Evolutionary conservation across 2,113 vertebrate species (phyloP).

Genomic region (Tetrao urogallus): DNA sequence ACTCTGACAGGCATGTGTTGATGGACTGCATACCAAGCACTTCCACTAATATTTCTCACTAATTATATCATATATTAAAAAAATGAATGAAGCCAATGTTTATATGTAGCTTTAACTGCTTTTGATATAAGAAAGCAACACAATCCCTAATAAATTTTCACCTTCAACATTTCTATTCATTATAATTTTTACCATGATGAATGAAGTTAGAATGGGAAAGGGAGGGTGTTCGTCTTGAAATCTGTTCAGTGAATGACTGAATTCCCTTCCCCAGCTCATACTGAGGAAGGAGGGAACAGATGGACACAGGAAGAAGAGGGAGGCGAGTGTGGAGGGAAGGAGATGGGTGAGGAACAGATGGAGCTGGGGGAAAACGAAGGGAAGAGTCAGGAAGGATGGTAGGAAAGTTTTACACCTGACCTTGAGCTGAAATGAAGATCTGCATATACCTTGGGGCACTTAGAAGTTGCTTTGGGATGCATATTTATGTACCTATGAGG

Average conservation of each 20-base stretch:
- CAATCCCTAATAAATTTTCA: conserved; percentile 68
- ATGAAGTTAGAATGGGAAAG: conserved; percentile 61
- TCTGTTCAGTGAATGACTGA: conserved; percentile 72
- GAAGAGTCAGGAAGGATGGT: conserved; percentile 56
- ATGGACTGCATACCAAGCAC: conserved; percentile 62
- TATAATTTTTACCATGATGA: conserved; percentile 67
- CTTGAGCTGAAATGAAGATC: conserved; percentile 44
- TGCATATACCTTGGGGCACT: background rate
- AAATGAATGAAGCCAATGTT: conserved; percentile 70
- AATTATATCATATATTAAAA: conserved; percentile 68
- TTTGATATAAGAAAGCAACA: conserved; percentile 64
- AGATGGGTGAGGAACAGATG: conserved; percentile 65
- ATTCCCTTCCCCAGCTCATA: conserved; percentile 57
- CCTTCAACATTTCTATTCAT: conserved; percentile 72
- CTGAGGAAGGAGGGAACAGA: conserved; percentile 70
- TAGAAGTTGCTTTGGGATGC: background rate
- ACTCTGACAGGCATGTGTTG: conserved; percentile 67
- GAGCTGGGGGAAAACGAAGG: conserved; percentile 48
- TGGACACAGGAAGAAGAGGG: conserved; percentile 73
- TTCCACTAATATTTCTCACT: conserved; percentile 68
- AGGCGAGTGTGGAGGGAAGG: conserved; percentile 60
- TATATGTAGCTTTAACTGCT: conserved; percentile 61
- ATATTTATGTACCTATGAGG: background rate
- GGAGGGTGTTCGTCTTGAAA: conserved; percentile 67
- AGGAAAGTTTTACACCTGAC: conserved; percentile 65